Evolutionary conservation across 1,140 invertebrate genomes (phyloP).

Genomic region (Nasonia longicornis): DNA sequence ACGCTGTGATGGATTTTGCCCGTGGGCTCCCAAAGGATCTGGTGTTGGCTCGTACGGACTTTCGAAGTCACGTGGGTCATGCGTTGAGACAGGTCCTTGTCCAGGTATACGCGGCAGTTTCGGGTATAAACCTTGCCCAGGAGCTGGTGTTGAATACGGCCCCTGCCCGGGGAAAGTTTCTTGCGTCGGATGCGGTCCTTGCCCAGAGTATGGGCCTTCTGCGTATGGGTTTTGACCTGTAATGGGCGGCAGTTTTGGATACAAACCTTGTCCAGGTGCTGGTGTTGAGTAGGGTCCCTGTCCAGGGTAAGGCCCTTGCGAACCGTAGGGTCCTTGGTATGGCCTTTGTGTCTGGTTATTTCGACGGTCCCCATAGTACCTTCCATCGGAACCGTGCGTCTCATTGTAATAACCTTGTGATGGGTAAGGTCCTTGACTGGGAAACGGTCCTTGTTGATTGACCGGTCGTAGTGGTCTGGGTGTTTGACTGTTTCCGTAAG

Average conservation of each 20-base stretch:
- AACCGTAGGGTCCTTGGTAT: background rate
- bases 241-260: background rate
- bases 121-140: background rate
- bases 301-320: too few relatives aligned
- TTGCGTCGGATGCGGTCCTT: background rate
- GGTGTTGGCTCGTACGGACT: background rate
- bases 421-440: background rate
- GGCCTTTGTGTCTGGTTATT: background rate
- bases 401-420: background rate
- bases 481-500: background rate
- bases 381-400: background rate
- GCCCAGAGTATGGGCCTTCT: background rate
- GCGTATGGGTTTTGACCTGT: background rate
- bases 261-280: background rate
- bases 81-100: background rate
- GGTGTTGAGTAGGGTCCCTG: background rate
- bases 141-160: background rate
- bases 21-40: background rate
- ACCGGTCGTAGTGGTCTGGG: background rate
- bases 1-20: too few relatives aligned
- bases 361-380: background rate
- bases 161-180: background rate
- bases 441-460: background rate
- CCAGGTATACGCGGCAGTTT: background rate
- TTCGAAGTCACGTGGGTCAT: background rate